These are phyloP conservation scores for Daktulosphaira vitifoliae DNA, from an alignment of 1,140 invertebrate species.

Conservation along the genomic window DNA sequence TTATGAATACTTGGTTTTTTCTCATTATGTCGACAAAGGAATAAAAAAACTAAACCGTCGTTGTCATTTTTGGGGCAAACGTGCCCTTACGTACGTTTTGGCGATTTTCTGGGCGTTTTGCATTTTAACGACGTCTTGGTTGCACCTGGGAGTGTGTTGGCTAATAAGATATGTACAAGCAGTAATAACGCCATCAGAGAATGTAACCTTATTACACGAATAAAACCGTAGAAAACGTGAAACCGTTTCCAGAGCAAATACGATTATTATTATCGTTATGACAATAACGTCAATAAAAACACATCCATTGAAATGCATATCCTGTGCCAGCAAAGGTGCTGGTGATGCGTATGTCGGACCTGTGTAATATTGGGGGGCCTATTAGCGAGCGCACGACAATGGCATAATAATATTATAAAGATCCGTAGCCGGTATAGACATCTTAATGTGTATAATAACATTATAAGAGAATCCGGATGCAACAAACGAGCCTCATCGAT, in stretches of 20 bases:
- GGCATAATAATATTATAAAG: not conserved
- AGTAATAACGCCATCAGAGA: not conserved
- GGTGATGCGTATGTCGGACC: not conserved
- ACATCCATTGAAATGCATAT: conserved; percentile 27
- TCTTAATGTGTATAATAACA: conserved; percentile 7
- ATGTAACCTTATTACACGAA: conserved; percentile 6
- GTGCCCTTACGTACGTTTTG: no score
- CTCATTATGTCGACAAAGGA: no score
- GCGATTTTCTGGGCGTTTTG: no score
- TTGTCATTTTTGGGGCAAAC: no score
- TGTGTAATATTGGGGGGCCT: conserved; percentile 18
- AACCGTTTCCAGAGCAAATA: no score
- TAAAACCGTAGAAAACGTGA: conserved; percentile 1
- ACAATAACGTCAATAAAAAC: conserved; percentile 28
- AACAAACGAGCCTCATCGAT: conserved; percentile 24
- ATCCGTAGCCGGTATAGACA: not conserved
- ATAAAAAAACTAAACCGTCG: no score
- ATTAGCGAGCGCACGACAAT: conserved; percentile 15
- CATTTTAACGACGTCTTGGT: no score
- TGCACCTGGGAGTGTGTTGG: no score
- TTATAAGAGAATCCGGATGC: conserved; percentile 3
- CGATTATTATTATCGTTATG: conserved; percentile 7
- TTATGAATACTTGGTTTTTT: no score
- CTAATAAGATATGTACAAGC: not conserved
- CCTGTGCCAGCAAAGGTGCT: conserved; percentile 1